phyloP scores from a whole-genome alignment of 2,113 vertebrate genomes.

The Anguilla rostrata region DNA sequence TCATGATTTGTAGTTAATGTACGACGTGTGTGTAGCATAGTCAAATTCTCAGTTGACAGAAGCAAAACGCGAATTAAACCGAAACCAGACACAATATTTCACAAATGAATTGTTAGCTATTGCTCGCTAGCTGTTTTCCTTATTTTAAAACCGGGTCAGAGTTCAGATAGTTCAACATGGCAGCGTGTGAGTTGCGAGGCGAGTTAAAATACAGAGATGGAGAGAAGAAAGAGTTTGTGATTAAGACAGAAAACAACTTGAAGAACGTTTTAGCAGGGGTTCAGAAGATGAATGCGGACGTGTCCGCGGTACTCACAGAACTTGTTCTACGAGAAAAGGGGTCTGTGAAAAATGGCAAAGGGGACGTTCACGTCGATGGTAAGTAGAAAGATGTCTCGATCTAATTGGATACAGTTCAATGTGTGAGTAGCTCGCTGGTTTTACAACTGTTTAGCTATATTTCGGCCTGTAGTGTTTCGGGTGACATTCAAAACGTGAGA shows the following conservation, averaged over 20 bases:
- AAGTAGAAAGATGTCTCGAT: not conserved
- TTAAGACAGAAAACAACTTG: conserved; percentile 48
- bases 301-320: conserved; percentile 56
- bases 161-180: conserved; percentile 51
- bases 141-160: conserved; percentile 9
- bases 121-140: too few species aligned
- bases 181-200: conserved; percentile 35
- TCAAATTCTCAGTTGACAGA: too few species aligned
- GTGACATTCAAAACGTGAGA: too few species aligned
- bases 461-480: too few species aligned
- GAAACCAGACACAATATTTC: too few species aligned
- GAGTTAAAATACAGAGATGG: conserved; percentile 56
- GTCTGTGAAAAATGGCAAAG: conserved; percentile 3
- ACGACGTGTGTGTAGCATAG: not conserved
- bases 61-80: too few species aligned
- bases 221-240: conserved; percentile 34
- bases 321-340: conserved; percentile 57
- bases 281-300: conserved; percentile 39
- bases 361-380: conserved; percentile 36
- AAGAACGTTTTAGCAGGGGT: conserved; percentile 46
- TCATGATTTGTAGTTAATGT: not conserved
- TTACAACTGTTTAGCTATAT: too few species aligned
- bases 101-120: too few species aligned
- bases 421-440: not conserved
- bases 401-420: too few species aligned